Evolutionary conservation across 2,113 vertebrate genomes (phyloP), one percentile per base, ranked within the genome.

Genomic region (Pyxicephalus adspersus): DNA sequence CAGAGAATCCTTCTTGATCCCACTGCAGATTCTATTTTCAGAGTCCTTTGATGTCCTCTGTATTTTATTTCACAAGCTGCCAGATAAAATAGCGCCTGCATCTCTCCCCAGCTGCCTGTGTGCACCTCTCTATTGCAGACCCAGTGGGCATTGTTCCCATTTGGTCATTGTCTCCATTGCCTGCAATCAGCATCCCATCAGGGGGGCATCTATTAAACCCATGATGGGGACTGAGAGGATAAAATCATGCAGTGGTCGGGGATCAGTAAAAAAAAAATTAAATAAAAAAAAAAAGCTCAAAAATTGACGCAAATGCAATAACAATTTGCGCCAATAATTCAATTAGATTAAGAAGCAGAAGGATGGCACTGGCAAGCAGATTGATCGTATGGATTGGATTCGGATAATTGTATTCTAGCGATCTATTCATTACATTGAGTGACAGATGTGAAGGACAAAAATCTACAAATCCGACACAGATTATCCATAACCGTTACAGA

Each of bases 141-240:
- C 19, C 60, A 64, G 23, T 61, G 64, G 51, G 75, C 23, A 77
- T 76, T 50, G 61, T 77, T 29, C 60, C 52, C 75, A 52, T 25
- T 63, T 28, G 26, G 18, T 28, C 60, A 77, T 64, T 77, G 75
- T 52, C 60, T 29, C 23, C 38, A 17, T 22, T 52, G 20, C 64
- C 22, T 63, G 60, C 75, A 77, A 77, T 77, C 75, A 77, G 60
- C 38, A 64, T 77, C 75, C 29, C 60, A 52, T 26, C 51, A 26
- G 75, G 75, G 75, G 61, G 31, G 15, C 75, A 77, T 64, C 64
- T 77, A 64, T 77, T 45, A 54, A 77, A 64, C 60, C n/a, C 38
- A 64, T 52, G 45, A 58, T 16, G 64, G 73, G 18, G 22, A 38
- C 58, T 51, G 2, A 3, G 31, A 45, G 63, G 75, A 57, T 76